Evolutionary conservation across 2,797 vertebrate genomes (phyloP).

Genomic region (Phoebastria nigripes): DNA sequence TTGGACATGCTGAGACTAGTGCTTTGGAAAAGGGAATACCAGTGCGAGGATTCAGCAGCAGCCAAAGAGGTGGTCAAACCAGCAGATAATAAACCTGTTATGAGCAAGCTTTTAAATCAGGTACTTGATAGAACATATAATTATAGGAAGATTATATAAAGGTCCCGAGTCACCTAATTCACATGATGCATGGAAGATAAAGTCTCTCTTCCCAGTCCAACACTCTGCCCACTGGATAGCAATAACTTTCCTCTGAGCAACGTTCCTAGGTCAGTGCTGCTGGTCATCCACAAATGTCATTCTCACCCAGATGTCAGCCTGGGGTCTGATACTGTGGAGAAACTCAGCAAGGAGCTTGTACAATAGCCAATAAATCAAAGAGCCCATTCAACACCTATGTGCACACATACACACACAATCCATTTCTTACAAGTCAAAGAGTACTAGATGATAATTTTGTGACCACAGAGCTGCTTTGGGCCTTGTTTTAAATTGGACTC

Average conservation of each 20-base stretch:
- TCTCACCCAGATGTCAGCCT: not conserved
- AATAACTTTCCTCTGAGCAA: not conserved
- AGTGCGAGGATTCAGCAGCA: not conserved
- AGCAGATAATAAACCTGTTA: not conserved
- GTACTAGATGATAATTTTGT: not conserved
- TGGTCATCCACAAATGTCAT: not conserved
- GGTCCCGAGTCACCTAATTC: not conserved
- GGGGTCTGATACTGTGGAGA: not conserved
- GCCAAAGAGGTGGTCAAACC: not conserved
- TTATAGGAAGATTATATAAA: not conserved
- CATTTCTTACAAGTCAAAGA: not conserved
- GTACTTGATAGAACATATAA: not conserved
- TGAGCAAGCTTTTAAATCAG: not conserved
- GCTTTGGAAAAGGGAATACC: not conserved
- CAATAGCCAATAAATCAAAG: not conserved
- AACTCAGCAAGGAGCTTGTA: not conserved
- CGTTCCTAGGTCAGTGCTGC: not conserved
- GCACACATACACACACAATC: not conserved
- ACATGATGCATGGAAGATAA: not conserved
- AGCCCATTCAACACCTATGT: not conserved
- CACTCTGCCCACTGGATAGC: not conserved
- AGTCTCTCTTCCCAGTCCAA: not conserved
- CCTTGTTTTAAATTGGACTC: not conserved
- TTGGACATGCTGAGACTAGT: not conserved
- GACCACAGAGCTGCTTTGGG: not conserved